Evolutionary conservation across 2,888 invertebrate species (phyloP), one percentile per base, ranked within the genome.

Genomic region (Agrochola litura): DNA sequence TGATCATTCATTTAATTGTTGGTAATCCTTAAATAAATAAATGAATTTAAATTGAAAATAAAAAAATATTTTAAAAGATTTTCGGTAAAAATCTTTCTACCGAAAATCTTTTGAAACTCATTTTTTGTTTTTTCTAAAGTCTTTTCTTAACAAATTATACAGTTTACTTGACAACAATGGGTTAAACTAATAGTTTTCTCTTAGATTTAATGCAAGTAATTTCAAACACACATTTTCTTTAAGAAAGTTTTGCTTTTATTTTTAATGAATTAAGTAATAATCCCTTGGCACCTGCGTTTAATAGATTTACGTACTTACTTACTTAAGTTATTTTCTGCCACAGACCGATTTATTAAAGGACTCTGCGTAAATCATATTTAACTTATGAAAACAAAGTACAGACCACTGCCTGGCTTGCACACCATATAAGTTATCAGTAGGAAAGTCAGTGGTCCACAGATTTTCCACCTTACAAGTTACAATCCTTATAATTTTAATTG

Each of bases 181-280:
- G 12, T 52, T n/a, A 68, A 71, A 54, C 61, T 2, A 79, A 52
- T 74, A n/a, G 41, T 71, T 46, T 75, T 75, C 41, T 70, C 12
- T 22, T 43, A 16, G 37, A 73, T 49, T 68, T 46, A 68, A 41
- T 71, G 30, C 14, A 9, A 25, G 25, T 58, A n/a, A 52, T 56
- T 60, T 56, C 6, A 58, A 56, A 52, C 2, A 37, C 25, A 25
- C 16, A 52, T 68, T 68, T 61, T 76, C 19, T 81, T 64, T 54
- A 6, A 54, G 4, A 82, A 64, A 76, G 43, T 60, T 76, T 46
- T 37, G 10, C 22, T 60, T 63, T 22, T 6, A 41, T 43, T 58
- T 54, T 54, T 46, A 67, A 58, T 72, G 41, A 25, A n/a, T 65
- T 60, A 6, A 60, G n/a, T 56, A 49, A 41, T 58, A 76, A 67